Percentiles rank a stretch among this genome's conserved stretches.
These are phyloP conservation scores for Pseudanteris insignis DNA, from an alignment of 2,888 invertebrate genomes.

Conservation along the genomic window DNA sequence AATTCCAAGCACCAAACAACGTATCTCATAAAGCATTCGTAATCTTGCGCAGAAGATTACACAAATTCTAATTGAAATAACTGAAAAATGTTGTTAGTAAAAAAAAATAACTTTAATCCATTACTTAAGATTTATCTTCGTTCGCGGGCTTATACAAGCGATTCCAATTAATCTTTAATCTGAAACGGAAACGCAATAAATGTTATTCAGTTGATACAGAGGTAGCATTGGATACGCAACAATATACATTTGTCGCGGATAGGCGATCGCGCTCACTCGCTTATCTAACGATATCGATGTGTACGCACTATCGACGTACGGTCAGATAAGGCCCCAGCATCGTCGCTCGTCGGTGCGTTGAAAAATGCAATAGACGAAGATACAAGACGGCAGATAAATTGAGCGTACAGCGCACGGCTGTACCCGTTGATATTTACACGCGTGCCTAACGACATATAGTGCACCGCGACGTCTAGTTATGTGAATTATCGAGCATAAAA, in stretches of 20 bases:
- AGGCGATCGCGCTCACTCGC: slow-evolving; percentile 14
- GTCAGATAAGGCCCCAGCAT: slow-evolving; percentile 23
- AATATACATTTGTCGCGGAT: slow-evolving; percentile 24
- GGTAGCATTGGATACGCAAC: not conserved
- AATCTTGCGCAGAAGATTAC: no score
- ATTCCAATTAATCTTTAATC: slow-evolving; percentile 28
- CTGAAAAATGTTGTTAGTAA: no score
- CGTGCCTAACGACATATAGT: slow-evolving; percentile 38
- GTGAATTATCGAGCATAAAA: slow-evolving; percentile 21
- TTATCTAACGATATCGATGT: slow-evolving; percentile 35
- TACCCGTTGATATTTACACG: slow-evolving; percentile 40
- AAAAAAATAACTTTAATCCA: no score
- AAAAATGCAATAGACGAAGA: slow-evolving; percentile 28
- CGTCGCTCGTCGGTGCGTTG: slow-evolving; percentile 9
- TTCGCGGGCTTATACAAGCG: not conserved
- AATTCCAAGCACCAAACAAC: no score
- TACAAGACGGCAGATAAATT: slow-evolving; percentile 30
- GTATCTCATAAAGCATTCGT: no score
- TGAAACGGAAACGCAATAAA: slow-evolving; percentile 21
- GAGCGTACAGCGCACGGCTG: slow-evolving; percentile 15
- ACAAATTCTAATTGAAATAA: no score
- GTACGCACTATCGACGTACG: slow-evolving; percentile 29
- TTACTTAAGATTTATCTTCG: no score
- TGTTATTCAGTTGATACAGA: slow-evolving; percentile 2
- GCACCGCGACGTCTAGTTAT: not conserved